These are phyloP conservation scores for Eupithecia centaureata DNA, from an alignment of 2,888 invertebrate genomes.

Conservation along the genomic window DNA sequence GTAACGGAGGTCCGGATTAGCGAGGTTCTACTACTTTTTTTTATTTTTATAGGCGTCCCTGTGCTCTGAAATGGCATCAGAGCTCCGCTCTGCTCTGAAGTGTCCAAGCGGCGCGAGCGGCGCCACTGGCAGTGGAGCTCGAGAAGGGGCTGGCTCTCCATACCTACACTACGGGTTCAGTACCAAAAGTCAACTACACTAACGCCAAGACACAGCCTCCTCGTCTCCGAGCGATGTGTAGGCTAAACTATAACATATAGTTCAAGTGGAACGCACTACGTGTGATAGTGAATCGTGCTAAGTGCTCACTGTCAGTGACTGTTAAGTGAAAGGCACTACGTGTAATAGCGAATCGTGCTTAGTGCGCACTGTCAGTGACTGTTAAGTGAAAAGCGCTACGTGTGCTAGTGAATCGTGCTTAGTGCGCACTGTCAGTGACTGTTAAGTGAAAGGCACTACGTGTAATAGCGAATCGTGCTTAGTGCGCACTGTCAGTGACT, in stretches of 20 bases:
- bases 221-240: conserved; percentile 79
- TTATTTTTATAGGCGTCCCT: conserved; percentile 84
- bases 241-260: conserved; percentile 47
- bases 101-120: conserved; percentile 84
- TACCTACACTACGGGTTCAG: conserved; percentile 87
- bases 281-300: not conserved
- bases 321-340: not conserved
- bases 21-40: too few species aligned
- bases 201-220: conserved; percentile 74
- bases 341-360: not conserved
- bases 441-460: not conserved
- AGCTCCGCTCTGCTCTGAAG: conserved; percentile 87
- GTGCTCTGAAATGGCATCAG: conserved; percentile 89
- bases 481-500: not conserved
- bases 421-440: not conserved
- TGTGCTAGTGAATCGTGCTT: not conserved
- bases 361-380: not conserved
- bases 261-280: not conserved
- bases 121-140: conserved; percentile 62
- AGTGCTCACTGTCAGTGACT: not conserved
- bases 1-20: too few species aligned
- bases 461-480: not conserved
- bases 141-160: conserved; percentile 85
- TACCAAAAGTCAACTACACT: conserved; percentile 80
- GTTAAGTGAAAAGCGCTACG: not conserved